A percentile compares a stretch with the other conserved stretches of the same genome.
phyloP scores from a whole-genome alignment of 2,888 invertebrate genomes.

The Noctua pronuba region DNA sequence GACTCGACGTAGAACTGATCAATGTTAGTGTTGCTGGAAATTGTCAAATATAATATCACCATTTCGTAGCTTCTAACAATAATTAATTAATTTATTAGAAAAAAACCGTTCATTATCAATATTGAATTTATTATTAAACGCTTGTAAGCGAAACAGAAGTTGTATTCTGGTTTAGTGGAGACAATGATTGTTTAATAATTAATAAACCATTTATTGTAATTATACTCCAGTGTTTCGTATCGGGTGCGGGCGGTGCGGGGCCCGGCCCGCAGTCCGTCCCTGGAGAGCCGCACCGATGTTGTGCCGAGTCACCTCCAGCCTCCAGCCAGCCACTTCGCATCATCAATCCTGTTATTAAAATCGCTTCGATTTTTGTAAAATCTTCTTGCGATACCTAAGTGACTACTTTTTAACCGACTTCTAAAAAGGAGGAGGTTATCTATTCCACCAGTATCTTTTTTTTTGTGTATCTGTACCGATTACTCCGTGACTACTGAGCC shows the following conservation, averaged over 20 bases:
- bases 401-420: not conserved
- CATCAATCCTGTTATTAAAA: conserved; percentile 39
- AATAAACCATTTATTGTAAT: conserved; percentile 10
- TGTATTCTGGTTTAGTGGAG: not conserved
- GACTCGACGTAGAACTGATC: not conserved
- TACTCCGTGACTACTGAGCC: too few relatives aligned
- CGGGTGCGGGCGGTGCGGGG: not conserved
- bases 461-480: too few relatives aligned
- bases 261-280: not conserved
- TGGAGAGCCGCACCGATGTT: not conserved
- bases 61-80: not conserved
- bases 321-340: conserved; percentile 4
- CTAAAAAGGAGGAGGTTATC: not conserved
- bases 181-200: conserved; percentile 17
- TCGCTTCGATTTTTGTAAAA: conserved; percentile 13
- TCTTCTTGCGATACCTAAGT: not conserved
- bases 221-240: not conserved
- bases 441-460: too few relatives aligned
- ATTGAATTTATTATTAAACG: conserved; percentile 14
- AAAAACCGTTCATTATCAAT: conserved; percentile 6
- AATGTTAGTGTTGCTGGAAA: not conserved
- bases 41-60: not conserved
- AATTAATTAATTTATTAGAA: conserved; percentile 3
- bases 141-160: conserved; percentile 6
- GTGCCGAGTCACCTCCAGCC: conserved; percentile 20